These are phyloP conservation scores for Subanguina moxae DNA, from an alignment of 1,140 invertebrate species.

Conservation along the genomic window DNA sequence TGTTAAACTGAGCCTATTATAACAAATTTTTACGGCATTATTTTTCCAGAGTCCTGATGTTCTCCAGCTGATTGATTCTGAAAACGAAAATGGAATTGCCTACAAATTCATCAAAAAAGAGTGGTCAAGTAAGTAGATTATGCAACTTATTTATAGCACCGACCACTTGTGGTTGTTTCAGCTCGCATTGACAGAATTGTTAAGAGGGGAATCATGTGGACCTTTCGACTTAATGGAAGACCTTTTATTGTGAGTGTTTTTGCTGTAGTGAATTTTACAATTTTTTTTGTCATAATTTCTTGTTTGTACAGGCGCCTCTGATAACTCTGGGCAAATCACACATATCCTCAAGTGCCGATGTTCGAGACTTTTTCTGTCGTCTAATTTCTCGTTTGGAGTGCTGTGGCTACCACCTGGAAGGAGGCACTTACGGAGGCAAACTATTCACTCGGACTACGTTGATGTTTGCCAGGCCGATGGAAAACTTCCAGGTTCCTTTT, in stretches of 20 bases:
- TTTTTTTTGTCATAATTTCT: not conserved
- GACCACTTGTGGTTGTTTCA: not conserved
- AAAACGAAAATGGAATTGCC: constrained; percentile 3
- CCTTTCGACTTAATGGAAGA: not conserved
- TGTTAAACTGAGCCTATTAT: no score
- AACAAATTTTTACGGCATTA: not conserved
- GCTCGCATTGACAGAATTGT: not conserved
- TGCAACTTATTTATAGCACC: not conserved
- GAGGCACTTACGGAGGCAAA: constrained; percentile 6
- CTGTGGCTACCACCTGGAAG: constrained; percentile 1
- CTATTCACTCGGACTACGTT: constrained; percentile 3
- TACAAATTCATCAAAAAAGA: constrained; percentile 5
- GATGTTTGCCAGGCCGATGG: not conserved
- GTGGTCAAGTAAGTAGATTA: not conserved
- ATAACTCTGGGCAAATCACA: constrained; percentile 6
- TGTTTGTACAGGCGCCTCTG: not conserved
- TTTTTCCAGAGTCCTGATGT: not conserved
- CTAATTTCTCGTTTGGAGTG: constrained; percentile 5
- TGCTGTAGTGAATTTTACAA: no score
- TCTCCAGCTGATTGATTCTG: not conserved
- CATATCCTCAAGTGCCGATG: not conserved
- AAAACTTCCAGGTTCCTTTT: constrained; percentile 4
- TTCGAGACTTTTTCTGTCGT: constrained; percentile 4
- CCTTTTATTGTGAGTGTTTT: not conserved
- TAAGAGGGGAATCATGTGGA: not conserved